Evolutionary conservation across 2,113 vertebrate genomes (phyloP), one percentile per base, ranked within the genome.

Genomic region (Lutjanus erythropterus): DNA sequence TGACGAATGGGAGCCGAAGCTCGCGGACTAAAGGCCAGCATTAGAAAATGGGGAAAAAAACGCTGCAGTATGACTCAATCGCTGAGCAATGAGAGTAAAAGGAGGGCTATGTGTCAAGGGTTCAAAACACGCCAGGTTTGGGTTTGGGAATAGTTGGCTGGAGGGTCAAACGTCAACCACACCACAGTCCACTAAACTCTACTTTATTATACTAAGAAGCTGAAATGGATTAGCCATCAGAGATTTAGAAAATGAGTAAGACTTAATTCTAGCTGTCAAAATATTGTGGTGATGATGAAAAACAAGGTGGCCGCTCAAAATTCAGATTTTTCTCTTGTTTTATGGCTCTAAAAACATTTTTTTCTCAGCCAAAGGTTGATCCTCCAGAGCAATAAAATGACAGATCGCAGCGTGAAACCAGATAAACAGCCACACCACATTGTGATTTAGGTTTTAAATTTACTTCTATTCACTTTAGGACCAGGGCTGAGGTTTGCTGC

Each of bases 391-490:
- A 71, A 73, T 71, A 78, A 83, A 75, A 80, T 76, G 41, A 71
- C 80, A 71, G 77, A 86, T 88, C 71, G 65, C 41, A 62, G 83
- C 39, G 58, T 56, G 15, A 93, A 93, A 75, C 69, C 88, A 92
- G 90, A 93, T 83, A 92, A 90, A 93, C 87, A 92, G 78, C 35
- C 33, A 27, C 66, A 78, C 85, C 84, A 75, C 84, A 72, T 50
- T 86, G 71, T 81, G 78, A 92, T 90, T 93, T 86, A 85, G 80
- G 79, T 58, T 80, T 82, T 84, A 39, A 80, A 73, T 60, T 85
- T 61, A 64, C 52, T 86, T 89, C 70, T 64, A 70, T 68, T 82
- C 35, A 3, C 75, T 70, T 70, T 18, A 65, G 58, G 56, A 70
- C 73, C 76, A 71, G 73, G 56, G 69, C 58, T 83, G 82, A 84